phyloP scores from a whole-genome alignment of 2,797 vertebrate species.

The Momotus momota region DNA sequence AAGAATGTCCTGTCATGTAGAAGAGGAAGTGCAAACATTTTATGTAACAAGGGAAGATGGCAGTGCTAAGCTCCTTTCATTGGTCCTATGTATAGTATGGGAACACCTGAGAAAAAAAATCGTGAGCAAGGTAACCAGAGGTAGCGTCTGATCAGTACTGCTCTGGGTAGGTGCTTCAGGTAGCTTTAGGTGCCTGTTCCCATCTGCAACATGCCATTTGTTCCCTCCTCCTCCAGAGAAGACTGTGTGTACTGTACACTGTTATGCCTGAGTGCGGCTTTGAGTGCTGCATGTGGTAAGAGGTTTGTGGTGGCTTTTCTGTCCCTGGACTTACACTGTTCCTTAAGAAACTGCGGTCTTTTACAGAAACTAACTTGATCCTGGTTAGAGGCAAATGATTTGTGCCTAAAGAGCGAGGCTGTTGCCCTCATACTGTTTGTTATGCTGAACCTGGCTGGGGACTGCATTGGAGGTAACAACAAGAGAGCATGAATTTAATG shows the following conservation, averaged over 20 bases:
- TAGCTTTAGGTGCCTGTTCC: not conserved
- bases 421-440: not conserved
- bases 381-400: not conserved
- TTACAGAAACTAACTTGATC: not conserved
- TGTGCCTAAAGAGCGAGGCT: not conserved
- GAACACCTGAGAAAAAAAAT: not conserved
- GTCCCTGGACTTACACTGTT: not conserved
- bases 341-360: not conserved
- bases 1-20: not conserved
- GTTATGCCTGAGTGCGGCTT: not conserved
- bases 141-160: not conserved
- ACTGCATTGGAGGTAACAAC: accelerated
- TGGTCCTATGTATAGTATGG: not conserved
- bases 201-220: accelerated
- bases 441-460: not conserved
- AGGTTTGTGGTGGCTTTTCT: not conserved
- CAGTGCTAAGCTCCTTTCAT: not conserved
- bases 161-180: not conserved
- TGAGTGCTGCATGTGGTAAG: not conserved
- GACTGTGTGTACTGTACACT: not conserved
- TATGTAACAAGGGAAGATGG: not conserved
- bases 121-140: accelerated
- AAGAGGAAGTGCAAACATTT: not conserved
- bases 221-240: not conserved
- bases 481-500: not conserved